Base-by-base conservation (phyloP, 2,797 vertebrate genomes). In the Gambelia wislizenii region DNA sequence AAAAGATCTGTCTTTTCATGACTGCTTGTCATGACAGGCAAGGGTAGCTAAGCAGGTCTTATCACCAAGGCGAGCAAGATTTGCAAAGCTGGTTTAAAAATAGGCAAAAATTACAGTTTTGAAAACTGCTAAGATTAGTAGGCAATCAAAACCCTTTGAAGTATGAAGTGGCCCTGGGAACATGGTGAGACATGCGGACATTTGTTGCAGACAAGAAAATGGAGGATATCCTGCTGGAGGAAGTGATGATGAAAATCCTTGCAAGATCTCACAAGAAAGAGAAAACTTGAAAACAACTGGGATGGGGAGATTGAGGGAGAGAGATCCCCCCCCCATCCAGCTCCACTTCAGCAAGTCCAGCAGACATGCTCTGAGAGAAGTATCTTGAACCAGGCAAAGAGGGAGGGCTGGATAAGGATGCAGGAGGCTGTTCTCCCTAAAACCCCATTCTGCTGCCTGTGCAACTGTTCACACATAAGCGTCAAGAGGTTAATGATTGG, bases 11-110 rank as follows among this genome's bases (percentile, higher is more conserved):
- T 49, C 90, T 13, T 89, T 81, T 83, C 9, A 25, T 0, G 0
- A 54, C 2, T 39, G 54, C 4, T 33, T 61, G 78, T 88, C 47
- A 86, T 0, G 42, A 33, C 16, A 85, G 52, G 52, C 39, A 64
- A 6, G 10, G 0, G 2, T 20, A 85, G 1, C 18, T 33, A 1
- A 6, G 36, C 0, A 3, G 27, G 0, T 0, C 49, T 78, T 0
- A 56, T 56, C 1, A 69, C 79, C 22, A 64, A n/a, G 27, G 49
- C 76, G 3, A 44, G 64, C 4, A 9, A 52, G 22, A 27, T 88
- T 79, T 0, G 0, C 20, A 6, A 56, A 78, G 47, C n/a, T 69
- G 81, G n/a, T 67, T 67, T 22, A 79, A 52, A 94, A 87, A 16
- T 39, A 81, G 0, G 33, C 84, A 64, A 93, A 44, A 2, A 2